A percentile compares a stretch with the other conserved stretches of the same genome.
These are phyloP conservation scores for Myotis yumanensis DNA, from an alignment of 2,113 vertebrate genomes.

Conservation along the genomic window DNA sequence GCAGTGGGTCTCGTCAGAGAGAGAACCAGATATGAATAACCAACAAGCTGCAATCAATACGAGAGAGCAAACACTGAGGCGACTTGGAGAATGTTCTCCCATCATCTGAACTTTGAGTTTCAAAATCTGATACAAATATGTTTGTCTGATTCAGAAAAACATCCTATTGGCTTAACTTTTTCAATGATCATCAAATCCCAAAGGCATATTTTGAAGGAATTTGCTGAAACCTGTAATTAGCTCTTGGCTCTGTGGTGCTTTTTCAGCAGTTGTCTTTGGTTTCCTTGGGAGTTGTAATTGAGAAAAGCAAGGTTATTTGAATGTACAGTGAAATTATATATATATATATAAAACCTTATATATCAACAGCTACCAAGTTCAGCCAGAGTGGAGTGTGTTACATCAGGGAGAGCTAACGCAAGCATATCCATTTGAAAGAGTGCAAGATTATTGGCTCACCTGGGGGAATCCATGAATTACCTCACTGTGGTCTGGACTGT, in stretches of 20 bases:
- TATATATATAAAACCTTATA: not conserved
- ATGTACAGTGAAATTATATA: not conserved
- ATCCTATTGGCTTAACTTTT: not conserved
- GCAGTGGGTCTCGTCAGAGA: not conserved
- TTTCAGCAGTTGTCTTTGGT: not conserved
- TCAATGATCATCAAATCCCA: not conserved
- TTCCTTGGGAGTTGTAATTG: not conserved
- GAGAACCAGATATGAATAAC: not conserved
- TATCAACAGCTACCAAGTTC: not conserved
- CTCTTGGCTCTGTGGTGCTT: not conserved
- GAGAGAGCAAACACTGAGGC: not conserved
- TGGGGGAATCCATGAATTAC: not conserved
- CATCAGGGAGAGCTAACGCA: not conserved
- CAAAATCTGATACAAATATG: not conserved
- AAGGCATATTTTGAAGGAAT: constrained; percentile 16
- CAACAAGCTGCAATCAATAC: not conserved
- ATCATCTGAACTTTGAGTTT: not conserved
- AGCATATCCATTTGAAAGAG: not conserved
- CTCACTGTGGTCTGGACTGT: not conserved
- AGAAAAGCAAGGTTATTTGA: not conserved
- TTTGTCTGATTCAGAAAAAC: not conserved
- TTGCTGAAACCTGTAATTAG: not conserved
- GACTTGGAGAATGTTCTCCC: not conserved
- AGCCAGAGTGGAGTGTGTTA: not conserved
- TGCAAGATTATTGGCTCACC: not conserved